Evolutionary conservation across 2,888 invertebrate species (phyloP).

Genomic region (Oligia latruncula): DNA sequence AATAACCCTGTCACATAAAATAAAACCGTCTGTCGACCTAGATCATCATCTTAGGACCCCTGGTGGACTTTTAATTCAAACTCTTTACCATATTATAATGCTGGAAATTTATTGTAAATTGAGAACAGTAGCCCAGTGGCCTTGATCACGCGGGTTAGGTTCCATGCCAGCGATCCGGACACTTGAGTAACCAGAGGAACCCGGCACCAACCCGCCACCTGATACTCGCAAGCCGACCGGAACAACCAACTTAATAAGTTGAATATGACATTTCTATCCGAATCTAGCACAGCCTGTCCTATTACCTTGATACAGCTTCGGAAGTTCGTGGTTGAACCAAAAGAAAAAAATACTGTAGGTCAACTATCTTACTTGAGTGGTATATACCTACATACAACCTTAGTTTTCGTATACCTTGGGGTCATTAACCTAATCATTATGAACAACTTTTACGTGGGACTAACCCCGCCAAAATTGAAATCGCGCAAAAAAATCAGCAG

Average conservation of each 20-base stretch:
- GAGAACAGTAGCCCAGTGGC: conserved; percentile 77
- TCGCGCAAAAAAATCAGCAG: too few relatives aligned
- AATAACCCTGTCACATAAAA: background rate
- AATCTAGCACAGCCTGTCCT: conserved; percentile 19
- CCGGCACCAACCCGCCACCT: conserved; percentile 71
- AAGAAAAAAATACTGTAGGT: background rate
- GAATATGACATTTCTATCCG: conserved; percentile 26
- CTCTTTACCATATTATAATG: conserved; percentile 45
- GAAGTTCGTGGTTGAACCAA: background rate
- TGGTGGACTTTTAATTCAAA: conserved; percentile 42
- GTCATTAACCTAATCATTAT: background rate
- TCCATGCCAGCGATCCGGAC: conserved; percentile 77
- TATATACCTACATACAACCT: background rate
- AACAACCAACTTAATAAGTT: conserved; percentile 51
- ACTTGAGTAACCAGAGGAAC: conserved; percentile 77
- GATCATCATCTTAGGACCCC: conserved; percentile 23
- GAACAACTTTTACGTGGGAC: background rate
- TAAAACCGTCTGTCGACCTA: conserved; percentile 19
- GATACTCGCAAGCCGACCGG: conserved; percentile 72
- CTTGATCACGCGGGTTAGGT: conserved; percentile 81
- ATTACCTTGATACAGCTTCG: background rate
- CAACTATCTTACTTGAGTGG: background rate
- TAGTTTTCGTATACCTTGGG: background rate
- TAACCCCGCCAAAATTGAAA: background rate
- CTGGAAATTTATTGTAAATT: conserved; percentile 72